Evolutionary conservation across 2,113 vertebrate species (phyloP), one percentile per base, ranked within the genome.

Genomic region (Sylvicapra grimmia): DNA sequence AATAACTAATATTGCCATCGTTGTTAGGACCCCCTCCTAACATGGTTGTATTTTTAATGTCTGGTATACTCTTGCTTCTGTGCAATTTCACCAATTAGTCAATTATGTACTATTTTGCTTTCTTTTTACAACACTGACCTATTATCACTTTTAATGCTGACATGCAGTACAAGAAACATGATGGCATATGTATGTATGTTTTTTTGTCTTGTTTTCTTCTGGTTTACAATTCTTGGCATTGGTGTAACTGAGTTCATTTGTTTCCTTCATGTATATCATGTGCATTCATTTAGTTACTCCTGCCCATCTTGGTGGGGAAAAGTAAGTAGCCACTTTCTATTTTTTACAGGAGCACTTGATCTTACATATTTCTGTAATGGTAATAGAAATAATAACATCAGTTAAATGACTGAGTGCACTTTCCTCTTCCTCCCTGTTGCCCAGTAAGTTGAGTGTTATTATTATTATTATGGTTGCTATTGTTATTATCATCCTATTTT

Each of bases 81-180:
- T 68, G 63, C 75, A 86, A 79, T 98, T 98, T 96, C 97, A 96
- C 89, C 95, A 98, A 95, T 99, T 98, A 97, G 90, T 93, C 83
- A 94, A 54, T 75, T 77, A 91, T 94, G 87, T n/a, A 97, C 87
- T 97, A 86, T 96, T 98, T 97, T 98, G 96, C 95, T 98, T 49
- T 47, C 44, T 95, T 93, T 82, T 72, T 92, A 47, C 40, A 97
- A 92, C 59, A 54, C 19, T 89, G 80, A 97, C 61, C 77, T 96
- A 65, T 87, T 6, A 65, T 96, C 95, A 97, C 85, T 96, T 8
- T 83, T 90, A 47, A 88, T 25, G 51, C 14, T 51, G 68, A 47
- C 61, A 54, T 75, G 44, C n/a, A 56, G 11, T 11, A 49, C 21
- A 47, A 77, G 59, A 83, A 86, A 56, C 1, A 10, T 23, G 21